Conservation (phyloP, 2,113 vertebrate genomes). For the Mus pahari region DNA sequence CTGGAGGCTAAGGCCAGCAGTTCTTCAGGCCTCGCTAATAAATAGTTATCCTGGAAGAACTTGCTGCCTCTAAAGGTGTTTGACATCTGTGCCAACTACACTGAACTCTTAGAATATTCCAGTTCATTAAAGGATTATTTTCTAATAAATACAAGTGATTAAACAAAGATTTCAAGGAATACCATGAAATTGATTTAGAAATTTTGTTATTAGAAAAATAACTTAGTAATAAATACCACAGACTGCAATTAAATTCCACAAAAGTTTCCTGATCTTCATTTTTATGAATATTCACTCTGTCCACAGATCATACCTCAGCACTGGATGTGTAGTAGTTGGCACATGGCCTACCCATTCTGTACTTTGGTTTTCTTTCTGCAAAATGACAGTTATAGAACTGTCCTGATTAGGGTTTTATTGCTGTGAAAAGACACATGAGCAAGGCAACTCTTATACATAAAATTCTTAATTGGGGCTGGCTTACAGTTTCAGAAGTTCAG, state of each 20-base stretch:
- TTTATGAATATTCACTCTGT: neutral
- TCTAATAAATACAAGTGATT: conserved; percentile 13
- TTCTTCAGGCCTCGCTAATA: neutral
- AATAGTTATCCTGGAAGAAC: neutral
- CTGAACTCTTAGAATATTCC: neutral
- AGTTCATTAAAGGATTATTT: conserved; percentile 18
- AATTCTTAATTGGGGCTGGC: too few species aligned
- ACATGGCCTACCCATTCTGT: neutral
- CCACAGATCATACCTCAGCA: neutral
- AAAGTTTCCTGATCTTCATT: neutral
- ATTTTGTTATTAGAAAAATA: neutral
- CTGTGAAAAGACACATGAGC: too few species aligned
- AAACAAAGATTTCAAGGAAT: neutral
- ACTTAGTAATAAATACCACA: neutral
- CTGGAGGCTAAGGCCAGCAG: neutral
- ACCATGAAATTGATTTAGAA: neutral
- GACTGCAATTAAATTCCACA: neutral
- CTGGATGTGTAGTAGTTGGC: neutral
- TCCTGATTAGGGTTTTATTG: too few species aligned
- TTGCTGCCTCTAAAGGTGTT: conserved; percentile 28
- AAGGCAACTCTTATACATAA: too few species aligned
- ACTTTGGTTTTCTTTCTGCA: neutral
- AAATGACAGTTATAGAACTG: neutral
- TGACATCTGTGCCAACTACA: neutral
- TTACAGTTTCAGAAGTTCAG: too few species aligned